A percentile compares a stretch with the other conserved stretches of the same genome.
Evolutionary conservation across 1,140 invertebrate genomes (phyloP).

Genomic region (Bombus cullumanus): DNA sequence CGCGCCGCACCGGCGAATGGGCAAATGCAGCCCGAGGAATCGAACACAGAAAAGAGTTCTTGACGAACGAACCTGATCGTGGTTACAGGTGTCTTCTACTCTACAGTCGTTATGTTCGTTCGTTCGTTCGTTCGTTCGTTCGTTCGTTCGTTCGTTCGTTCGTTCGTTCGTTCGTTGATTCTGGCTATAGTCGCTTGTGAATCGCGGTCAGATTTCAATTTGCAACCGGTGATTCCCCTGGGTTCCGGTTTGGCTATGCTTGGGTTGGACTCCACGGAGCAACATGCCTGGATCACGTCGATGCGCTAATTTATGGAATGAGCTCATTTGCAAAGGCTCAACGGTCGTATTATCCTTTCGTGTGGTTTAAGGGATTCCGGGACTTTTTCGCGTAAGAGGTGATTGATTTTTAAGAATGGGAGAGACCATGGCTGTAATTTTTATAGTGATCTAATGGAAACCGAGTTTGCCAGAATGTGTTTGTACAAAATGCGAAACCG

Average conservation of each 20-base stretch:
- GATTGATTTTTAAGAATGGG: neutral
- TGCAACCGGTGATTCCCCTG: neutral
- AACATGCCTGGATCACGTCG: neutral
- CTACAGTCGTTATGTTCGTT: neutral
- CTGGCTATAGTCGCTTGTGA: neutral
- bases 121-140: neutral
- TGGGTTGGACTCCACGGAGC: neutral
- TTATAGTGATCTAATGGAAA: neutral
- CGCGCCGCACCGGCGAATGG: neutral
- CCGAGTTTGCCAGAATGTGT: too few species aligned
- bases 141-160: neutral
- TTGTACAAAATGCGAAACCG: too few species aligned
- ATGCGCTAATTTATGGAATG: conserved; percentile 1
- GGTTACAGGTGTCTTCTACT: conserved; percentile 25
- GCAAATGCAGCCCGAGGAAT: neutral
- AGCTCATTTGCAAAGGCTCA: neutral
- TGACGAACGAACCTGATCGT: neutral
- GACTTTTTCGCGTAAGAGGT: neutral
- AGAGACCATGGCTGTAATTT: neutral
- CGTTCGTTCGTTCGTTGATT: neutral
- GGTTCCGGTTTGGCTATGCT: neutral
- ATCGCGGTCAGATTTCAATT: neutral
- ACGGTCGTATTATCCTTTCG: neutral
- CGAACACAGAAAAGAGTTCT: neutral
- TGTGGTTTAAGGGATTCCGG: neutral